A percentile compares a stretch with the other conserved stretches of the same genome.
phyloP scores from a whole-genome alignment of 1,140 invertebrate genomes.

The Archegozetes longisetosus region DNA sequence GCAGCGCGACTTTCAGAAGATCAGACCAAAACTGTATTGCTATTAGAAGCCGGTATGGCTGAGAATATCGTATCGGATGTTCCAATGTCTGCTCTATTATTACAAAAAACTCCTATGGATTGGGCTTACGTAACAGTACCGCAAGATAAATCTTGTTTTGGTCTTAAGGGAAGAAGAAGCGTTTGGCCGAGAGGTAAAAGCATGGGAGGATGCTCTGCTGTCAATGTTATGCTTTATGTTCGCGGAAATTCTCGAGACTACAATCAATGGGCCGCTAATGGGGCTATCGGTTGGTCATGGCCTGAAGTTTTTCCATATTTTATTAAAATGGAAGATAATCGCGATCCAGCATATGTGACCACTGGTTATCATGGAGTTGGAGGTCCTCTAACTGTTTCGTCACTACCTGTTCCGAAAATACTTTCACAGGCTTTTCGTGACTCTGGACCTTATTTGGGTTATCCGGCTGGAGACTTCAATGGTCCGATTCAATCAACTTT shows the following conservation, averaged over 20 bases:
- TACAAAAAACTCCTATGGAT: constrained; percentile 27
- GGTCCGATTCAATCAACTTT: constrained; percentile 44
- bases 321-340: constrained; percentile 69
- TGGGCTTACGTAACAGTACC: constrained; percentile 48
- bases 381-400: constrained; percentile 23
- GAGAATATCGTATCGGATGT: constrained; percentile 19
- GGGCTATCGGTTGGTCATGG: constrained; percentile 81
- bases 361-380: constrained; percentile 18
- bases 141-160: constrained; percentile 54
- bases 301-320: constrained; percentile 73
- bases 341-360: constrained; percentile 42
- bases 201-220: constrained; percentile 68
- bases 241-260: constrained; percentile 82
- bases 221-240: constrained; percentile 93
- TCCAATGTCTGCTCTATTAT: constrained; percentile 1
- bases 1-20: constrained; percentile 32
- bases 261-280: constrained; percentile 71
- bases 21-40: too few species aligned
- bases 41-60: constrained; percentile 28
- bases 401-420: constrained; percentile 17
- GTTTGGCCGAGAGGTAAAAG: constrained; percentile 74
- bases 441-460: constrained; percentile 45
- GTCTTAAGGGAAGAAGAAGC: constrained; percentile 51
- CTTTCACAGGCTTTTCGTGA: constrained; percentile 47
- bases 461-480: constrained; percentile 50